Conservation (phyloP, 2,797 vertebrate genomes). For the Brachyalestes nurse region DNA sequence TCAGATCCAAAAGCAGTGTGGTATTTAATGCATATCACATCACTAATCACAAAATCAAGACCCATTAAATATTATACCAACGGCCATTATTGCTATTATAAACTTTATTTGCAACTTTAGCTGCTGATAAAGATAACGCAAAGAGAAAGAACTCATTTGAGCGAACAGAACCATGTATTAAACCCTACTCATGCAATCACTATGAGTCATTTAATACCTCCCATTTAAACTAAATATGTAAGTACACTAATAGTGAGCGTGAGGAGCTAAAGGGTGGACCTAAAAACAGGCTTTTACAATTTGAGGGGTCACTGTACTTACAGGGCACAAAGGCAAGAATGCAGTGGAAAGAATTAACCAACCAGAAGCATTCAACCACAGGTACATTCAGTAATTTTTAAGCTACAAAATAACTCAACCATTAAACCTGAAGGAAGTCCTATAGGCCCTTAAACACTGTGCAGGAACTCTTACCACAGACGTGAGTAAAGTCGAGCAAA, state of each 20-base stretch:
- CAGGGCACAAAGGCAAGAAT: not conserved
- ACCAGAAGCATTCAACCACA: not conserved
- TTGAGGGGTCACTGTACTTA: too few relatives aligned
- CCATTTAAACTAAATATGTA: too few relatives aligned
- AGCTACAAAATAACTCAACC: not conserved
- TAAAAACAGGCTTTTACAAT: not conserved
- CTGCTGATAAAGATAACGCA: not conserved
- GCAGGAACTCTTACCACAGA: not conserved
- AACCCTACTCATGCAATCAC: not conserved
- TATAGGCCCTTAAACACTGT: too few relatives aligned
- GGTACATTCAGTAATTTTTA: conserved; percentile 9
- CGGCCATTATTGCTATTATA: not conserved
- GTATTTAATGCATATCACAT: conserved; percentile 11
- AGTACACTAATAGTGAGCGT: not conserved
- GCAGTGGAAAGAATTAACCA: not conserved
- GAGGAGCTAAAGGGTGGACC: not conserved
- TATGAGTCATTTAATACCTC: not conserved
- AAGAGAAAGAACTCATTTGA: not conserved
- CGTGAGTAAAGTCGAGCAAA: not conserved
- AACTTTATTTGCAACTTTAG: not conserved
- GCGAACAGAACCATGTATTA: not conserved
- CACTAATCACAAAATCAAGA: not conserved
- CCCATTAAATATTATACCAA: not conserved
- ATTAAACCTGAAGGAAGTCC: not conserved
- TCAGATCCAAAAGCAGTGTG: not conserved